phyloP scores from a whole-genome alignment of 2,888 invertebrate genomes.

The Drosophila affinis region DNA sequence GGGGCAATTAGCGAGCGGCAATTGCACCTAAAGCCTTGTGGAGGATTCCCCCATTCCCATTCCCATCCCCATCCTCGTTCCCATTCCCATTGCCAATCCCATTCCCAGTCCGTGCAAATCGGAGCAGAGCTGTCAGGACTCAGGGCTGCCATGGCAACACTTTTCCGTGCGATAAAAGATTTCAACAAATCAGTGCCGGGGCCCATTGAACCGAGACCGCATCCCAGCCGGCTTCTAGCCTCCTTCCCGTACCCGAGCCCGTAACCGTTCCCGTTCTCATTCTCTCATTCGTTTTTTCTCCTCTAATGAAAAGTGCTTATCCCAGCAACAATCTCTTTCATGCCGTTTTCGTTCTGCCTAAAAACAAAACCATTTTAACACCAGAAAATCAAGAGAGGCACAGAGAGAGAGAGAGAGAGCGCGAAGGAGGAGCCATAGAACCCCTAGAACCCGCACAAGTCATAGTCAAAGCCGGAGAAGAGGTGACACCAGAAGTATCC shows the following conservation, averaged over 20 bases:
- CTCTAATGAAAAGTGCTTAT: conserved; percentile 75
- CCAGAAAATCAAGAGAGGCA: conserved; percentile 21
- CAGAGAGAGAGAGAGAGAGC: conserved; percentile 18
- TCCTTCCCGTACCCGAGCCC: background rate
- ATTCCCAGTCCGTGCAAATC: conserved; percentile 20
- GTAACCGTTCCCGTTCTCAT: background rate
- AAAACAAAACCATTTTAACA: conserved; percentile 68
- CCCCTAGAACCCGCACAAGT: background rate
- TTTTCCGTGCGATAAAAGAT: conserved; percentile 70
- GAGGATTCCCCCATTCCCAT: background rate
- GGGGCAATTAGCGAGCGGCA: conserved; percentile 69
- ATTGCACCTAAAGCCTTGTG: conserved; percentile 52
- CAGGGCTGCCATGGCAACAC: conserved; percentile 62
- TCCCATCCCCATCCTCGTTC: background rate
- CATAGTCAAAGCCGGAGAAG: background rate
- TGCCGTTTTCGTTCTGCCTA: conserved; percentile 51
- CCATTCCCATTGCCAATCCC: background rate
- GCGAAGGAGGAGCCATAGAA: too few species aligned
- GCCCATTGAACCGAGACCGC: conserved; percentile 35
- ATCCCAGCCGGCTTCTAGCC: conserved; percentile 8
- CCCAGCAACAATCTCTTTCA: conserved; percentile 66
- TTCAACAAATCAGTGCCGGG: conserved; percentile 70
- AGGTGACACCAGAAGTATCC: conserved; percentile 36
- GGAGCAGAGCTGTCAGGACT: conserved; percentile 10
- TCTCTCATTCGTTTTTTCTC: conserved; percentile 6